Conservation (phyloP, 2,888 invertebrate genomes). For the Epinotia bilunana region DNA sequence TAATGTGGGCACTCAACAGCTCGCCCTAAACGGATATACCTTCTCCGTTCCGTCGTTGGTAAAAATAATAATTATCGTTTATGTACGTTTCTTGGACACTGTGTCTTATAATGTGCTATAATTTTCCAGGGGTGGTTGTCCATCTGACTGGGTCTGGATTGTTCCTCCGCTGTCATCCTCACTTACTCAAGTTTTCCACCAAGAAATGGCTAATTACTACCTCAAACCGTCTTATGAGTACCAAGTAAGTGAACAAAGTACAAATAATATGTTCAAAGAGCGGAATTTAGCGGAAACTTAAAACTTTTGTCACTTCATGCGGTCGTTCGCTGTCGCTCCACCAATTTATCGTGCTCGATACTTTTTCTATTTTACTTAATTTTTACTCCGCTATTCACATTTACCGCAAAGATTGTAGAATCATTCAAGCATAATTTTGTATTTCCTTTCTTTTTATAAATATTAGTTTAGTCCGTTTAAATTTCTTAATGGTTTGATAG, state of each 20-base stretch:
- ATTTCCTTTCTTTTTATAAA: too few relatives aligned
- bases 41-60: too few relatives aligned
- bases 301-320: not conserved
- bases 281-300: not conserved
- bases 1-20: too few relatives aligned
- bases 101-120: conserved; percentile 1
- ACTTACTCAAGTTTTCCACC: conserved; percentile 90
- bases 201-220: conserved; percentile 95
- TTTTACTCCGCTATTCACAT: not conserved
- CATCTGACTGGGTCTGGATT: conserved; percentile 94
- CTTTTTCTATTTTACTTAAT: not conserved
- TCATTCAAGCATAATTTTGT: too few relatives aligned
- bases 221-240: conserved; percentile 96
- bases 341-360: not conserved
- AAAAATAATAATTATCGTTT: not conserved
- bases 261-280: too few relatives aligned
- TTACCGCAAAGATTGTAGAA: too few relatives aligned
- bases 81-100: not conserved
- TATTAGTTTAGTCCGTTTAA: not conserved
- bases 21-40: too few relatives aligned
- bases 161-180: conserved; percentile 91
- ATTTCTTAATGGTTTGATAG: not conserved
- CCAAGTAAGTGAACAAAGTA: conserved; percentile 84
- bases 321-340: not conserved
- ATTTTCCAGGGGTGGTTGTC: conserved; percentile 87